Conservation (phyloP, 64 coral and sea anemone genomes). For the Platygyra sinensis region DNA sequence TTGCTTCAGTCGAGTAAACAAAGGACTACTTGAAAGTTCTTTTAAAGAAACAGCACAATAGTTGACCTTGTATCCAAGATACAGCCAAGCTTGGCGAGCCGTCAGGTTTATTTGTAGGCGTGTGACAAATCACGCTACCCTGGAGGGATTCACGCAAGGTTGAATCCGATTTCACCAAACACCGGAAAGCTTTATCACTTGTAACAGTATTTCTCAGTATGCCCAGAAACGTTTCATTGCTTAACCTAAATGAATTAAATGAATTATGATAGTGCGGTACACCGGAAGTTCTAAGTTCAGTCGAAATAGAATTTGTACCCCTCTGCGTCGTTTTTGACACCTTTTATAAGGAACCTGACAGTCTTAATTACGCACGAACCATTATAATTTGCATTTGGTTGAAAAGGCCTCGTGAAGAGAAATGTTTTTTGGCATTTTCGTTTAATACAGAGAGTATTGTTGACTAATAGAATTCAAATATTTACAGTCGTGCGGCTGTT, state of each 20-base stretch:
- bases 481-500: background rate
- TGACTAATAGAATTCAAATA: background rate
- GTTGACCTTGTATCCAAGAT: background rate
- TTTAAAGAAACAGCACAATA: background rate
- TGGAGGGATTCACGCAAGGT: background rate
- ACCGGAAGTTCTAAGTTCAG: background rate
- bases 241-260: background rate
- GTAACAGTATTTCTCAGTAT: background rate
- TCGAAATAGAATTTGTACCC: background rate
- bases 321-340: background rate
- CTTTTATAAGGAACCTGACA: background rate
- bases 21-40: constrained; percentile 5
- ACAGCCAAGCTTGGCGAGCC: background rate
- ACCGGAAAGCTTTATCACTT: background rate
- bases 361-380: background rate
- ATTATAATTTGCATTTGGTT: background rate
- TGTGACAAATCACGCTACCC: constrained; percentile 14
- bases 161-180: background rate
- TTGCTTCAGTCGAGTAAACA: background rate
- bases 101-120: background rate
- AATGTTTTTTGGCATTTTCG: background rate
- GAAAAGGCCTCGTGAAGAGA: background rate
- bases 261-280: background rate
- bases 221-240: background rate
- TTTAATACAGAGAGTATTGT: background rate